Base-by-base conservation (phyloP, 2,888 invertebrate genomes). In the Tortricodes alternella region DNA sequence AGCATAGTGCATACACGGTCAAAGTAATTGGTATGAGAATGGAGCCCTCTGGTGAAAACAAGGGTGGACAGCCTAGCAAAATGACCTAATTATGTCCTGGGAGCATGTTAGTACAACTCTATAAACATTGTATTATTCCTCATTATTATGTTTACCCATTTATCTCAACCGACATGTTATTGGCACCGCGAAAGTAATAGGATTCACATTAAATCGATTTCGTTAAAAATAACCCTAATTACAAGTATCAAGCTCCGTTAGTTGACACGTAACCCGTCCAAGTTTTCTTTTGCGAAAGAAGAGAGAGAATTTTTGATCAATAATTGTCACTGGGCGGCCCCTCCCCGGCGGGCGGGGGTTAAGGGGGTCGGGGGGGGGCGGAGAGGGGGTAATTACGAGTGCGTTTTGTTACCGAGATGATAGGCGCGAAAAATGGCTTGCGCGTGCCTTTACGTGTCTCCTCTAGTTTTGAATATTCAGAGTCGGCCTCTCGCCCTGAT, bases 251-350 rank as follows among this genome's bases (percentile, higher is more conserved):
- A 89, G 74, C 73, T 74, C 73, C 62, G 76, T 71, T 78, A 79
- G 87, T 83, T 83, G 83, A 86, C 89, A 89, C 90, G 86, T 89
- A 90, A 90, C 90, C 89, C 90, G 90, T 90, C 90, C 90, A 89
- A 90, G 90, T 90, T 90, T 90, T 89, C 90, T 90, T 90, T 90
- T 89, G 89, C 90, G 89, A 90, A 90, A 90, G 90, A 90, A 90
- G 90, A 92, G 92, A 92, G 92, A 92, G 92, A 92, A 92, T 92
- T 92, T 92, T 92, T 92, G 93, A 93, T 93, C 92, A 92, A 93
- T 93, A 93, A 93, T 93, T 93, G 92, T 93, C 92, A 92, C 92
- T 92, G 92, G 90, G 90, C 88, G 89, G 88, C 82, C 78, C 70
- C 73, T 81, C 78, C 80, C 69, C 73, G 61, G 60, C 63, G 59